Conservation (phyloP, 2,888 invertebrate species). For the Noctua comes region DNA sequence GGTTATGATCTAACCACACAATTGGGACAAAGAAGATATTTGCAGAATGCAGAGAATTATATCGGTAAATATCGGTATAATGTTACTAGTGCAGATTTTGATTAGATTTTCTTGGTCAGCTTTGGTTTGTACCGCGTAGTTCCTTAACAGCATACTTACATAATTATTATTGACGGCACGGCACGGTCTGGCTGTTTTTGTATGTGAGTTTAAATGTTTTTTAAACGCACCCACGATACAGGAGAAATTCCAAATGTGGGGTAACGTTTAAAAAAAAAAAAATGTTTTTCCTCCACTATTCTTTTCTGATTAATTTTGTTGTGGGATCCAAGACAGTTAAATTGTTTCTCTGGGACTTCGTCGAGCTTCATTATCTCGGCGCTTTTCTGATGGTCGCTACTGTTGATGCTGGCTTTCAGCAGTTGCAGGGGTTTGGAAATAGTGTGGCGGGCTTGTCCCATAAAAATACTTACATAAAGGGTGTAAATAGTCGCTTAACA, state of each 20-base stretch:
- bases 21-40: constrained; percentile 66
- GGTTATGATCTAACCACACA: constrained; percentile 68
- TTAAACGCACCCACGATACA: too few relatives aligned
- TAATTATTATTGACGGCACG: too few relatives aligned
- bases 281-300: neutral
- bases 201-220: too few relatives aligned
- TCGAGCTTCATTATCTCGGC: too few relatives aligned
- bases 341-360: too few relatives aligned
- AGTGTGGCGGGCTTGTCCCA: too few relatives aligned
- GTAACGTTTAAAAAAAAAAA: too few relatives aligned
- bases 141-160: neutral
- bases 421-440: neutral
- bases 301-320: neutral
- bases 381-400: neutral
- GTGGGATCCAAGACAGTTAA: neutral
- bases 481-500: too few relatives aligned
- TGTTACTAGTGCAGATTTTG: constrained; percentile 19
- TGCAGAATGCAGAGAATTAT: constrained; percentile 62
- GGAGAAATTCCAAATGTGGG: too few relatives aligned
- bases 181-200: too few relatives aligned
- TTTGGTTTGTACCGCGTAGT: neutral
- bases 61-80: constrained; percentile 41
- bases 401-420: neutral
- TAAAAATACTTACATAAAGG: neutral
- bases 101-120: constrained; percentile 15